Conservation (phyloP, 2,797 vertebrate species). For the Microchirus variegatus region DNA sequence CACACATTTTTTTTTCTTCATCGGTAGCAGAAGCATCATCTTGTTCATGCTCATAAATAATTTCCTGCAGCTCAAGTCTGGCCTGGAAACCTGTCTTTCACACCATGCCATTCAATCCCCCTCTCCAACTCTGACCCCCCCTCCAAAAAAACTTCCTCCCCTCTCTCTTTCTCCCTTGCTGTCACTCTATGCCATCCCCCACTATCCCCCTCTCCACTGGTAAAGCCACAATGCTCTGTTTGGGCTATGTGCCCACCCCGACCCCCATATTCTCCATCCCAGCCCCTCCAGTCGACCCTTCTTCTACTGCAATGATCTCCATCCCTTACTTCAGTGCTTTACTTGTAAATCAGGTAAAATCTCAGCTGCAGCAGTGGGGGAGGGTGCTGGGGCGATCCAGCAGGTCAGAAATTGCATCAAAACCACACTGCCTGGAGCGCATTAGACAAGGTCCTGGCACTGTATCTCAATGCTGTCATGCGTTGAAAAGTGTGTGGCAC, state of each 20-base stretch:
- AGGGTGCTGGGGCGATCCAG: slow-evolving; percentile 58
- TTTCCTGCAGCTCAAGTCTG: slow-evolving; percentile 82
- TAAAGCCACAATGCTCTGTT: slow-evolving; percentile 48
- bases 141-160: slow-evolving; percentile 36
- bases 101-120: slow-evolving; percentile 69
- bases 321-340: slow-evolving; percentile 60
- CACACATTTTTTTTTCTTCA: slow-evolving; percentile 66
- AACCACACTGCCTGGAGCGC: slow-evolving; percentile 66
- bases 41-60: slow-evolving; percentile 81
- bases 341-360: slow-evolving; percentile 69
- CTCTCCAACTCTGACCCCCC: slow-evolving; percentile 61
- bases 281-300: slow-evolving; percentile 28
- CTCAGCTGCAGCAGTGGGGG: slow-evolving; percentile 58
- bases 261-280: slow-evolving; percentile 5
- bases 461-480: slow-evolving; percentile 59
- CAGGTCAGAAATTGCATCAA: slow-evolving; percentile 64
- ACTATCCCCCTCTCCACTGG: slow-evolving; percentile 41
- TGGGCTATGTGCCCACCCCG: slow-evolving; percentile 44
- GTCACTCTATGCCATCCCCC: slow-evolving; percentile 58
- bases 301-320: slow-evolving; percentile 52
- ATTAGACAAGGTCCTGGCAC: slow-evolving; percentile 59
- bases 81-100: slow-evolving; percentile 82
- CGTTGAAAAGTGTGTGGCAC: slow-evolving; percentile 61
- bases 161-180: slow-evolving; percentile 48
- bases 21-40: slow-evolving; percentile 74